Evolutionary conservation across 2,113 vertebrate species (phyloP).

Genomic region (Chaenogobius annularis): DNA sequence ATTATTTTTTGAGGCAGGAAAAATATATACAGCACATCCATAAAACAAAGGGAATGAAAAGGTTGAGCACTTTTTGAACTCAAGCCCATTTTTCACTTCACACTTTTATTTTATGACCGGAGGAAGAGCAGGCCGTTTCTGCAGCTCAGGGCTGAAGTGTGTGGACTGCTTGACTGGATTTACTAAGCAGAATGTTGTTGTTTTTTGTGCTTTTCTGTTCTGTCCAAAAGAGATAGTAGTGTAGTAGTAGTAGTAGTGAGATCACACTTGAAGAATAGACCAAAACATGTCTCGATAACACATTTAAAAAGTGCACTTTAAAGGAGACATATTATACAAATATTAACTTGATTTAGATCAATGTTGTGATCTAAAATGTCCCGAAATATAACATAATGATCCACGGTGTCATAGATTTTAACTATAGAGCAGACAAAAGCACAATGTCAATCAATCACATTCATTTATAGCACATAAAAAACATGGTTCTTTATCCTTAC

Average conservation of each 20-base stretch:
- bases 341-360: no score
- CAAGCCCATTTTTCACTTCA: slow-evolving; percentile 20
- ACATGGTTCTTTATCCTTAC: no score
- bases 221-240: neutral
- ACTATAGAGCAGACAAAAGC: no score
- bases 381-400: no score
- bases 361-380: no score
- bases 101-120: slow-evolving; percentile 34
- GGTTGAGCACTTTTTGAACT: slow-evolving; percentile 36
- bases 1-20: slow-evolving; percentile 15
- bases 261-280: neutral
- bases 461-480: no score
- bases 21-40: slow-evolving; percentile 11
- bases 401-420: no score
- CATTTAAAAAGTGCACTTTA: no score
- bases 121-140: slow-evolving; percentile 15
- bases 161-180: neutral
- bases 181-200: neutral
- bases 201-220: no score
- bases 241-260: neutral
- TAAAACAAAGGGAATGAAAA: slow-evolving; percentile 40
- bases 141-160: slow-evolving; percentile 15
- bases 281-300: neutral
- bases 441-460: no score
- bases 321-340: no score